Conservation (phyloP, 2,797 vertebrate genomes). For the Bryconaethiops microstoma region DNA sequence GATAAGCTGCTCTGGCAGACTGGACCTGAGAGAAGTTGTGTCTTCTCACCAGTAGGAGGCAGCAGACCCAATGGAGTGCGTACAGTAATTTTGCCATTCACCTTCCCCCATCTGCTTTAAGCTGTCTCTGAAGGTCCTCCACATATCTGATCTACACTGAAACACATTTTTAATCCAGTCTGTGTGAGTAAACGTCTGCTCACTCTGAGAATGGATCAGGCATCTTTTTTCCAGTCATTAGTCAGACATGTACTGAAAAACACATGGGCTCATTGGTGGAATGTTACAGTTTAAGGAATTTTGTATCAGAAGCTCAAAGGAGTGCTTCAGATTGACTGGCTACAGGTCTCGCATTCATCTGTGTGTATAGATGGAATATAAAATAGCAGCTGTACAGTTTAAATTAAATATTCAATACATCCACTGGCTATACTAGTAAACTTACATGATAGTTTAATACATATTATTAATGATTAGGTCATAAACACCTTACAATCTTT, state of each 20-base stretch:
- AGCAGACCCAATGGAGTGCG: constrained; percentile 32
- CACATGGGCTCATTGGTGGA: constrained; percentile 42
- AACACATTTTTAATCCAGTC: constrained; percentile 19
- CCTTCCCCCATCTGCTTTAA: constrained; percentile 10
- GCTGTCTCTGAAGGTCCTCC: constrained; percentile 9
- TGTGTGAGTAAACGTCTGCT: constrained; percentile 43
- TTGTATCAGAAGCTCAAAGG: constrained; percentile 27
- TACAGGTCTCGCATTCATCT: constrained; percentile 14
- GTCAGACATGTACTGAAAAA: constrained; percentile 41
- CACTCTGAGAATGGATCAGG: constrained; percentile 42
- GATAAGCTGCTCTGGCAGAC: not conserved
- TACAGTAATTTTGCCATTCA: constrained; percentile 1
- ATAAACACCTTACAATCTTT: no score
- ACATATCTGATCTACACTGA: constrained; percentile 10
- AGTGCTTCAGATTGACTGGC: constrained; percentile 28
- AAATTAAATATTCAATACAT: not conserved
- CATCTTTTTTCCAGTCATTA: constrained; percentile 48
- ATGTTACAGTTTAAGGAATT: constrained; percentile 45
- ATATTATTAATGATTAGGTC: no score
- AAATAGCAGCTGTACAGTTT: constrained; percentile 38
- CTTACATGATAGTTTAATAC: no score
- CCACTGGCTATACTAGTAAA: no score
- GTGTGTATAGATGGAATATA: constrained; percentile 27
- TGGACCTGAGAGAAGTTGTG: not conserved
- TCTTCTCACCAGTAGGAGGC: constrained; percentile 53